A percentile compares a stretch with the other conserved stretches of the same genome.
These are phyloP conservation scores for Isichthys henryi DNA, from an alignment of 2,113 vertebrate species.

Conservation along the genomic window DNA sequence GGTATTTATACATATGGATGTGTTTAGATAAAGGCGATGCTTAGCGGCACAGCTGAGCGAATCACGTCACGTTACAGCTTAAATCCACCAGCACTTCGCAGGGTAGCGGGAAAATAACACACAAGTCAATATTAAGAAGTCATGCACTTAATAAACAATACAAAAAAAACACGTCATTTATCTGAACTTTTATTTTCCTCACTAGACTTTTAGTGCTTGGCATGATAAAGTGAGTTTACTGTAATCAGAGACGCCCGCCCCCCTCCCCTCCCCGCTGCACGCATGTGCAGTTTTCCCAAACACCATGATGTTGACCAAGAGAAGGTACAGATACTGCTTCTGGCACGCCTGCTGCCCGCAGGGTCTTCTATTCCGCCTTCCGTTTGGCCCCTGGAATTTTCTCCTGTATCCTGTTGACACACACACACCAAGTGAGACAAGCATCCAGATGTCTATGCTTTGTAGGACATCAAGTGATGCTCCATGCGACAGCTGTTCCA, in stretches of 20 bases:
- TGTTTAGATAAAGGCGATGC: conserved; percentile 67
- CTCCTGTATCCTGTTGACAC: conserved; percentile 80
- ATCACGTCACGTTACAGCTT: conserved; percentile 68
- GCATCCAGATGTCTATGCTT: background rate
- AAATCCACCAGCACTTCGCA: conserved; percentile 78
- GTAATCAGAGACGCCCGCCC: conserved; percentile 54
- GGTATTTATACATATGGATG: conserved; percentile 59
- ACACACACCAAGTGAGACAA: background rate
- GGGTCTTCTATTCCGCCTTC: conserved; percentile 79
- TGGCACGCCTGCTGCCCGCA: conserved; percentile 29
- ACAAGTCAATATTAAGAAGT: conserved; percentile 78
- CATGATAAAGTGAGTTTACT: conserved; percentile 68
- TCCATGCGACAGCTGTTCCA: background rate
- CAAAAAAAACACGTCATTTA: conserved; percentile 77
- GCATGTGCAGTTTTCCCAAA: conserved; percentile 58
- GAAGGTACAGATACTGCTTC: conserved; percentile 22
- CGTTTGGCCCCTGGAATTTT: conserved; percentile 96
- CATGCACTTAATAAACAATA: conserved; percentile 97
- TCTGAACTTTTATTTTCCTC: conserved; percentile 55
- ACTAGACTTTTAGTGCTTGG: conserved; percentile 77
- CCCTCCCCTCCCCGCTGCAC: conserved; percentile 48
- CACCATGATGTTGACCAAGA: conserved; percentile 39
- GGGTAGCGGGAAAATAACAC: conserved; percentile 62
- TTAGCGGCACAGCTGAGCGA: conserved; percentile 69
- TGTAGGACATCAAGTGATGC: background rate